Evolutionary conservation across 2,113 vertebrate genomes (phyloP).

Genomic region (Petromus typicus): DNA sequence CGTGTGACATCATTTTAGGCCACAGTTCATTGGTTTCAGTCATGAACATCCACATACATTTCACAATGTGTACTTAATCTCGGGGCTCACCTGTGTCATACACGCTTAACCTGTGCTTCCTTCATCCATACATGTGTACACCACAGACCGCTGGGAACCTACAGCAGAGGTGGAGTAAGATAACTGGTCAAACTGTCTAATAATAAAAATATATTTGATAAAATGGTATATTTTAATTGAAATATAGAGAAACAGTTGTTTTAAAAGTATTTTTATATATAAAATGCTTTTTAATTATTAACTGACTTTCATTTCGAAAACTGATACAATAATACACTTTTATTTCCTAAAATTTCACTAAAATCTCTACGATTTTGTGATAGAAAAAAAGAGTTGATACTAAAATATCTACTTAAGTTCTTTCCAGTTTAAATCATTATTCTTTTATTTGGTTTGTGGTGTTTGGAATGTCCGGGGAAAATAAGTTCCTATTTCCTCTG

Average conservation of each 20-base stretch:
- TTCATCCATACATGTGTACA: constrained; percentile 78
- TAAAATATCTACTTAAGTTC: background rate
- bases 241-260: constrained; percentile 21
- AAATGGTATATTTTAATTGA: constrained; percentile 42
- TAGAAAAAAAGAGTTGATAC: background rate
- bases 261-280: constrained; percentile 63
- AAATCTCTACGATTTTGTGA: constrained; percentile 18
- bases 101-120: constrained; percentile 83
- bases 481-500: background rate
- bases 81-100: constrained; percentile 84
- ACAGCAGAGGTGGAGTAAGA: constrained; percentile 63
- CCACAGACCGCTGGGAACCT: constrained; percentile 68
- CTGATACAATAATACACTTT: constrained; percentile 3
- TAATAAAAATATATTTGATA: constrained; percentile 12
- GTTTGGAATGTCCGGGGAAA: background rate
- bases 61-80: constrained; percentile 86
- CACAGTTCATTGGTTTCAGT: constrained; percentile 88
- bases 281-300: constrained; percentile 45
- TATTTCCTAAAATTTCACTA: constrained; percentile 40
- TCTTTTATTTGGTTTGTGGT: background rate
- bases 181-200: background rate
- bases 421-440: background rate
- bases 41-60: constrained; percentile 89
- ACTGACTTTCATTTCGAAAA: constrained; percentile 30
- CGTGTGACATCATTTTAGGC: constrained; percentile 91